Percentiles rank a stretch among this genome's conserved stretches.
Conservation (phyloP, 2,797 vertebrate genomes). For the Fistularia commersonii region DNA sequence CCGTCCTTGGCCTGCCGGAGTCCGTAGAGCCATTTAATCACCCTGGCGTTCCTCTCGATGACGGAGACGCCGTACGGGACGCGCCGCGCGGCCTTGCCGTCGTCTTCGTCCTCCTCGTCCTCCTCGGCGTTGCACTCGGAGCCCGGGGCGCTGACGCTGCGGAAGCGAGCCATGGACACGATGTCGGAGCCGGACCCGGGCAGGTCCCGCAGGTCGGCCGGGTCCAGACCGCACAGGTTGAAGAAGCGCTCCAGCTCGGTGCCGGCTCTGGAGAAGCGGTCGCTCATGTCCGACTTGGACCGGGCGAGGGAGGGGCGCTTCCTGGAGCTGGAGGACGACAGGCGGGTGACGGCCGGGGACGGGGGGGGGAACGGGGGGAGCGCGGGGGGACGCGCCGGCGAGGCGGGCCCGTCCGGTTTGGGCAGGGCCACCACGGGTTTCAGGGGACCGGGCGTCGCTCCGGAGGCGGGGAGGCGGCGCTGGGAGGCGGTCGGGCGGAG, state of each 20-base stretch:
- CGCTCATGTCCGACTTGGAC: slow-evolving; percentile 94
- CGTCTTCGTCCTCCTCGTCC: slow-evolving; percentile 64
- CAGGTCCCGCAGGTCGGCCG: slow-evolving; percentile 79
- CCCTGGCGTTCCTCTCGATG: slow-evolving; percentile 90
- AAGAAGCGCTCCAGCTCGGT: slow-evolving; percentile 94
- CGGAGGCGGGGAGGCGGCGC: slow-evolving; percentile 39
- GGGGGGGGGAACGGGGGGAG: slow-evolving; percentile 41
- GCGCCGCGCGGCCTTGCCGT: slow-evolving; percentile 62
- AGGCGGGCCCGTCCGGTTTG: slow-evolving; percentile 25
- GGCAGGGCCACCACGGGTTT: slow-evolving; percentile 37
- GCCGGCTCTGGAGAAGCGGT: slow-evolving; percentile 85
- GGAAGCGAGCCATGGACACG: slow-evolving; percentile 83
- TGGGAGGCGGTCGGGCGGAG: slow-evolving; percentile 32
- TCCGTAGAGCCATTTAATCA: slow-evolving; percentile 96
- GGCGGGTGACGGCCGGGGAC: slow-evolving; percentile 64
- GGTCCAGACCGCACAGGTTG: slow-evolving; percentile 92
- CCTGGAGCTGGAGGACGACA: slow-evolving; percentile 69
- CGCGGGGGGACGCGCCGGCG: slow-evolving; percentile 2
- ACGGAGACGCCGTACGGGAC: slow-evolving; percentile 86
- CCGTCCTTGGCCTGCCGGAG: slow-evolving; percentile 80
- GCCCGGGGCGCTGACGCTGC: slow-evolving; percentile 88
- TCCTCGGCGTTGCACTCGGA: slow-evolving; percentile 75
- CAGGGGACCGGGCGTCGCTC: slow-evolving; percentile 31
- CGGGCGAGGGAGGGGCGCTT: slow-evolving; percentile 80
- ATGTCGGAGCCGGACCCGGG: slow-evolving; percentile 86